Base-by-base conservation (phyloP, 2,888 invertebrate species). In the Isoperla grammatica region DNA sequence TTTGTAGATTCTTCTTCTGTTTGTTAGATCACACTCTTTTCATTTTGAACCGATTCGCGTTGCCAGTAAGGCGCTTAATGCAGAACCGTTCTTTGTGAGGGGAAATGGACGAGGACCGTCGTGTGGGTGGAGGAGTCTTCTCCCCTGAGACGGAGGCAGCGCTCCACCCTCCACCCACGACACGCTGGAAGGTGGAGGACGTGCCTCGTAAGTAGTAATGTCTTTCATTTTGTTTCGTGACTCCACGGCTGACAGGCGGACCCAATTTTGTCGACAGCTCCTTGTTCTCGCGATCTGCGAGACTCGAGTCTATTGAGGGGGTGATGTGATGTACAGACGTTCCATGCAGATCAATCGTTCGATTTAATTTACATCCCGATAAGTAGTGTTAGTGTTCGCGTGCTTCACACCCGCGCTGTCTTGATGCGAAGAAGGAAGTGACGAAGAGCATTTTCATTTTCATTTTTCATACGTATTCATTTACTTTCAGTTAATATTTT, bases 1-100 rank as follows among this genome's bases (percentile, higher is more conserved):
- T 29, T 29, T 8, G 29, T 29, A 4, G 29, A 4, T 8, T 4
- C 29, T 29, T 29, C 29, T 29, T 8, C 29, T 29, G 29, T 29
- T 29, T 29, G 29, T 4, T 29, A 29, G 29, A 29, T 29, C 35
- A 19, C 48, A 23, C 37, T 29, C 45, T 43, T 54, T 54, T 56
- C 48, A 56, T 23, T 56, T 17, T 56, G 62, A 59, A 56, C 59
- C 61, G 61, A 59, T 59, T 59, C 56, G 23, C 29, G 42, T 11
- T 43, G 48, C 35, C 37, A 23, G 35, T 62, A 62, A 62, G 62
- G 59, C 56, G 62, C 59, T 62, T 62, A 59, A 29, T 29, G 29
- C 8, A 8, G 29, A 29, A 29, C 29, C 29, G 29, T 29, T 29
- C 29, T 29, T 4, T 29, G 5, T 29, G 8, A 6, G 55, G 23